Evolutionary conservation across 2,888 invertebrate species (phyloP).

Genomic region (Agrenia bidenticulata): DNA sequence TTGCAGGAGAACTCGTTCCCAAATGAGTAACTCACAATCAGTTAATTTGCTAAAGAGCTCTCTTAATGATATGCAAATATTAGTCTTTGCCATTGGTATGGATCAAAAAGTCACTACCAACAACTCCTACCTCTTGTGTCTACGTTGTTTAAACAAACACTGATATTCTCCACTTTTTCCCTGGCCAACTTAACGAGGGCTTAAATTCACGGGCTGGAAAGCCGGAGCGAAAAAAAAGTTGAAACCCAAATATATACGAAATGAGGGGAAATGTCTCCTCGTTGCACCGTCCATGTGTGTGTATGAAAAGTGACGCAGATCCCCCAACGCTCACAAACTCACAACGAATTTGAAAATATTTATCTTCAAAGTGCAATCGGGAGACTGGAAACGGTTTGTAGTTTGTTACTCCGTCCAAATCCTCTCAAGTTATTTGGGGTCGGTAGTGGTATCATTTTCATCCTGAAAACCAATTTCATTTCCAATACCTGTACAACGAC

Average conservation of each 20-base stretch:
- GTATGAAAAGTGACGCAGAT: neutral
- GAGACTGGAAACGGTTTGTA: conserved; percentile 4
- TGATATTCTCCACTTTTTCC: conserved; percentile 21
- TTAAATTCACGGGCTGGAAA: neutral
- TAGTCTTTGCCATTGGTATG: conserved; percentile 12
- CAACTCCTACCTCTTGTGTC: neutral
- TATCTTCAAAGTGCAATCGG: conserved; percentile 10
- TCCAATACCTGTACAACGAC: conserved; percentile 31
- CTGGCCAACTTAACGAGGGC: neutral
- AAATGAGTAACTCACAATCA: conserved; percentile 23
- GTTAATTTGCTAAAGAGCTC: conserved; percentile 24
- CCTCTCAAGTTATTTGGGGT: too few relatives aligned
- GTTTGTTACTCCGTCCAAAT: too few relatives aligned
- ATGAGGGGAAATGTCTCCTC: conserved; percentile 1
- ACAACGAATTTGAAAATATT: conserved; percentile 1
- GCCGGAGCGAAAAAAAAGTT: conserved; percentile 5
- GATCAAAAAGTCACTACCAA: conserved; percentile 21
- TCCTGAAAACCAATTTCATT: conserved; percentile 35
- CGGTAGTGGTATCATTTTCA: conserved; percentile 5
- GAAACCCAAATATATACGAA: neutral
- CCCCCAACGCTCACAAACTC: neutral
- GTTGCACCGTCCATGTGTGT: neutral
- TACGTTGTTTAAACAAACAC: conserved; percentile 19
- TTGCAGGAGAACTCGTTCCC: conserved; percentile 6
- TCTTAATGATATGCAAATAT: conserved; percentile 25